Base-by-base conservation (phyloP, 2,888 invertebrate species). In the Cephus nigrinus region DNA sequence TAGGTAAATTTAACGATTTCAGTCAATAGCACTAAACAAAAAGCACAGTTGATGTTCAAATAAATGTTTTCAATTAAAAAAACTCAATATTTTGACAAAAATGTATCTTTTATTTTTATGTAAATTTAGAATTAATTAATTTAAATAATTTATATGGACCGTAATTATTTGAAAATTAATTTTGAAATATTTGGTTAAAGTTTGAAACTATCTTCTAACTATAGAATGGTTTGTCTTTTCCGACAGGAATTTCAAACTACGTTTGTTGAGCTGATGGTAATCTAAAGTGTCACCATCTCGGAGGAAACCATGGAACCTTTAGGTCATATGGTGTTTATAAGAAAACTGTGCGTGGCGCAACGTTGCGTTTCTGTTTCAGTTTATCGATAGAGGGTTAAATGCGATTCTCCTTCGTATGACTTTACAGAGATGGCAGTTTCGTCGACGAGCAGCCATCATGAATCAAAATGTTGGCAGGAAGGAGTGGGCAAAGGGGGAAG, bases 391-490 rank as follows among this genome's bases (percentile, higher is more conserved):
- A 33, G 4, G 71, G 33, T 31, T 30, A 30, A 69, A 30, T 71
- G 31, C 9, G 11, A 71, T 71, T 12, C 12, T 33, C 32, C 12
- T 71, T 33, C 9, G 9, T 23, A 23, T 9, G 23, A 23, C 12
- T 32, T 9, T 31, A 32, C 1, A 31, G 12, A 86, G 87, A 86
- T 86, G 88, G 87, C 85, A 79, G 35, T 12, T 55, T 33, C 35
- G 55, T 82, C 81, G 83, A 30, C 12, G 75, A 78, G 87, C 89
- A 86, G 89, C 89, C 89, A 89, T 89, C 89, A 88, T 89, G 90
- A 86, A 89, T 89, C 86, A 86, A 84, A 84, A 83, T 80, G 82
- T 74, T 78, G 81, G 82, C 80, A 78, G 69, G 76, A 78, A 31
- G 71, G 76, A 80, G 82, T 84, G 78, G 83, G 83, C 3, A 12